Base-by-base conservation (phyloP, 2,797 vertebrate species). In the Myotis vivesi region DNA sequence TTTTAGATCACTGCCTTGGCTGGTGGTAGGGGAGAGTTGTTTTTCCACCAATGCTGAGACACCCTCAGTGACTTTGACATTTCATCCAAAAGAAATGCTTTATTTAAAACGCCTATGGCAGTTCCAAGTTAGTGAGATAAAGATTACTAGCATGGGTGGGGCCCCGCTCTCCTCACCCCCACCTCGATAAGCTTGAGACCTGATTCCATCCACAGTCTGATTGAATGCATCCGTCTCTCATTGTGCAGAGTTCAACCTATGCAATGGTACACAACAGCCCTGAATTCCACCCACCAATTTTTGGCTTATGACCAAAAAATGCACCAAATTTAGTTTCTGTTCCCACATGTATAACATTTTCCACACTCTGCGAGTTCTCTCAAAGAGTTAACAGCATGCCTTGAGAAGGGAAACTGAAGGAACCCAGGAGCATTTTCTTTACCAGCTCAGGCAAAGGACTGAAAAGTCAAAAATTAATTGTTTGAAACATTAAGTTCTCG, bases 331-430 rank as follows among this genome's bases (percentile, higher is more conserved):
- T 66, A 73, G 46, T 46, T 87, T 95, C 57, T 91, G 30, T 84
- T 33, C 22, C 73, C 76, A 93, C 83, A 81, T 83, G 7, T 1
- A 11, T 44, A 51, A 36, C 15, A 57, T 91, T 72, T 76, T 11
- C 30, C 22, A 71, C 22, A 85, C 49, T 19, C 19, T 30, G 59
- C 49, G 44, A 73, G 22, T 87, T 85, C 41, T 49, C 41, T 80
- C 49, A 82, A 44, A 79, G 49, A 12, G 33, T 66, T 81, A 46
- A 72, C 28, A 91, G 25, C 36, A 82, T 11, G 92, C 19, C 33
- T 80, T 83, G 68, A 83, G 19, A 92, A 55, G 53, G 94, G 57
- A 16, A 83, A 77, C 23, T 80, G 9, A 94, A 91, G 55, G 83
- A 85, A 75, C 59, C 2, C 3, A 69, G 36, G 59, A 91, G 53